Evolutionary conservation across 2,113 vertebrate species (phyloP), one percentile per base, ranked within the genome.

Genomic region (Grantiella picta): DNA sequence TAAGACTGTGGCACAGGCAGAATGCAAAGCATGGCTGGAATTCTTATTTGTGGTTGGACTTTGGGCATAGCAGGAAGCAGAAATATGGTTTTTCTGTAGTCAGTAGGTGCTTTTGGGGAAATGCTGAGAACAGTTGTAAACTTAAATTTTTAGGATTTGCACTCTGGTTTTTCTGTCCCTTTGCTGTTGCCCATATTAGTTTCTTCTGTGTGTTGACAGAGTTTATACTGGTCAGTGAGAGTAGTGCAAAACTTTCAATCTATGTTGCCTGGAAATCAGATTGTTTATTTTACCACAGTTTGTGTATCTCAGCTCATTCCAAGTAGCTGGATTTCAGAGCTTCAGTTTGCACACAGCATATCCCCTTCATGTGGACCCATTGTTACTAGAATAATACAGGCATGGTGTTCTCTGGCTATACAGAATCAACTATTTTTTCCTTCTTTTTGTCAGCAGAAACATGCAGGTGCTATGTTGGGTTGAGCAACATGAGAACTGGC

Each of bases 91-190:
- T 61, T 84, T 69, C 42, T 60, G 57, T 75, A 56, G 33, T 35
- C 0, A 0, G 50, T 66, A 54, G 86, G 82, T 89, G 80, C 92
- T 96, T 95, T 96, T 94, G 90, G 96, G 95, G 90, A 96, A 96
- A 93, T 63, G 50, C 18, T 92, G 59, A 81, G 71, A 72, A 56
- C 16, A 44, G 77, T 22, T 47, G 75, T 61, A 50, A 87, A 56
- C 15, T 70, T 31, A 17, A 1, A 33, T 60, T 86, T 93, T 82
- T 40, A 89, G 59, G 35, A 86, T 66, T 82, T 91, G 10, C 9
- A 7, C 19, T 47, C 29, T 61, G 50, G 2, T 47, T 92, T 94
- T 93, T 68, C 76, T 63, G 3, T 24, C 22, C 9, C 5, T 70
- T 89, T 14, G 0, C 64, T 52, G 19, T 63, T 88, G 73, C 42